Conservation (phyloP, 2,888 invertebrate species). For the Drosophila birchii region DNA sequence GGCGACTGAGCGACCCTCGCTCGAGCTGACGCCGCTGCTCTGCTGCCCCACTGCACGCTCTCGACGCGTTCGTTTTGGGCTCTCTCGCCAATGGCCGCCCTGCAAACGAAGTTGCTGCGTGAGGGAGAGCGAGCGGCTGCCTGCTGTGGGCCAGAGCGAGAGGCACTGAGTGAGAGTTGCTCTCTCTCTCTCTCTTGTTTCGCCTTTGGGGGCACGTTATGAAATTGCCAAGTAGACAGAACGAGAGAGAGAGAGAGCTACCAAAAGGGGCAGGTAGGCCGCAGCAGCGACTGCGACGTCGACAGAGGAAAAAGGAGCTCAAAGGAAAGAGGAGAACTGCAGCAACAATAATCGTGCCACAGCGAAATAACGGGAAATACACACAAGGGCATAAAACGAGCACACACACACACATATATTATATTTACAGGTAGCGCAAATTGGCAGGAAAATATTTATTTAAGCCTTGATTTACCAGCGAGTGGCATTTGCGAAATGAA, state of each 20-base stretch:
- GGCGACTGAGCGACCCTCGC: slow-evolving; percentile 71
- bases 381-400: slow-evolving; percentile 11
- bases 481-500: neutral
- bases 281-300: slow-evolving; percentile 37
- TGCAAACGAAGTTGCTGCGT: slow-evolving; percentile 64
- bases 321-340: slow-evolving; percentile 51
- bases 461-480: neutral
- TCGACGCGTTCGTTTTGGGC: slow-evolving; percentile 52
- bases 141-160: slow-evolving; percentile 26
- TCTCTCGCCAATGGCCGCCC: slow-evolving; percentile 67
- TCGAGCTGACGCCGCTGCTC: slow-evolving; percentile 21
- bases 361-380: slow-evolving; percentile 60
- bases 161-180: slow-evolving; percentile 38
- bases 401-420: neutral
- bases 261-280: slow-evolving; percentile 50
- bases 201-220: slow-evolving; percentile 71
- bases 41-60: slow-evolving; percentile 24
- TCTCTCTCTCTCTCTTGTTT: slow-evolving; percentile 24
- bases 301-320: slow-evolving; percentile 58
- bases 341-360: slow-evolving; percentile 56
- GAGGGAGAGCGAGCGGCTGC: slow-evolving; percentile 32
- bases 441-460: slow-evolving; percentile 1
- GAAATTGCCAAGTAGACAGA: slow-evolving; percentile 61
- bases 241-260: slow-evolving; percentile 7
- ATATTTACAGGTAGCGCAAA: slow-evolving; percentile 24